Conservation (phyloP, 2,888 invertebrate genomes). For the Pherbina coryleti region DNA sequence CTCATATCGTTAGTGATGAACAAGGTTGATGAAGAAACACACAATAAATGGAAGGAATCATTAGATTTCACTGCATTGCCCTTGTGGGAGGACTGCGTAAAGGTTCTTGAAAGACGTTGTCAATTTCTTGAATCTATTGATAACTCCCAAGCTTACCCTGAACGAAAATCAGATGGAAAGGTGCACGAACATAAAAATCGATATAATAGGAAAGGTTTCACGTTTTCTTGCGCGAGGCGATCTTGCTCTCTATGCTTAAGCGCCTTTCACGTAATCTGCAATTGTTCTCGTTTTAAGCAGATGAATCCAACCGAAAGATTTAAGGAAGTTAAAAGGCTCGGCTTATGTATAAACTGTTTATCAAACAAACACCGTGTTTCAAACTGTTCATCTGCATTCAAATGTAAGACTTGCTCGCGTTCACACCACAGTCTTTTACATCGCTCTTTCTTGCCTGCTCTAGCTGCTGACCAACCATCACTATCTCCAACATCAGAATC, state of each 20-base stretch:
- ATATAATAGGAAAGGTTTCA: background rate
- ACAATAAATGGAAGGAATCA: too few species aligned
- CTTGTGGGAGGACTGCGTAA: too few species aligned
- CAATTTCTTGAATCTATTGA: too few species aligned
- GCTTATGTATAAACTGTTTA: conserved; percentile 34
- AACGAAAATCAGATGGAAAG: too few species aligned
- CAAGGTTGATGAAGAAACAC: background rate
- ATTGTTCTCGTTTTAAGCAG: conserved; percentile 8
- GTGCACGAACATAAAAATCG: background rate
- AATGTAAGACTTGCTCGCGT: conserved; percentile 21
- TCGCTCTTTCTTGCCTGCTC: too few species aligned
- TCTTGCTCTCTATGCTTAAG: background rate
- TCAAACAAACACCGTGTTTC: conserved; percentile 22
- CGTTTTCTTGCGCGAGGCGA: background rate
- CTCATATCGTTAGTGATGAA: background rate
- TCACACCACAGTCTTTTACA: conserved; percentile 23
- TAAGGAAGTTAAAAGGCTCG: conserved; percentile 12
- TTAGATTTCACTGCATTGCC: too few species aligned
- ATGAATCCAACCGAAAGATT: conserved; percentile 24
- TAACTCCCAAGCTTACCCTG: too few species aligned
- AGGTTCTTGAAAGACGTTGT: too few species aligned
- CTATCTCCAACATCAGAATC: background rate
- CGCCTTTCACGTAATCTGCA: background rate
- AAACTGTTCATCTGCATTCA: conserved; percentile 12
- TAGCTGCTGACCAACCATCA: too few species aligned